Evolutionary conservation across 2,888 invertebrate genomes (phyloP).

Genomic region (Stenichneumon culpator): DNA sequence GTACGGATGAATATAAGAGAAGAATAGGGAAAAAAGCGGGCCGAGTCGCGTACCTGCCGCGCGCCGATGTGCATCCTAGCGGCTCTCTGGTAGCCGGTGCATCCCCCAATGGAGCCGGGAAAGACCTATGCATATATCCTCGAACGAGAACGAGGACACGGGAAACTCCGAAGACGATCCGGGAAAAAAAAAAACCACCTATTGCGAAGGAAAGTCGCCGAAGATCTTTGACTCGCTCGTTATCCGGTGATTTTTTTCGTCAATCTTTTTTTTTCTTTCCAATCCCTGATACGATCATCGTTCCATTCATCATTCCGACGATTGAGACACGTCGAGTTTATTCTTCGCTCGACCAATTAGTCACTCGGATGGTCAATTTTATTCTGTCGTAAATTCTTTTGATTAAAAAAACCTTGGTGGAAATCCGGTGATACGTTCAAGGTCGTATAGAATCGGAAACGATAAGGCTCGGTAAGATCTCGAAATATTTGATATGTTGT

Average conservation of each 20-base stretch:
- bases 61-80: slow-evolving; percentile 47
- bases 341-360: slow-evolving; percentile 3
- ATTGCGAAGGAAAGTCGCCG: slow-evolving; percentile 17
- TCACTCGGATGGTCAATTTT: neutral
- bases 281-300: slow-evolving; percentile 15
- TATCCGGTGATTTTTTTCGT: slow-evolving; percentile 30
- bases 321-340: neutral
- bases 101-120: slow-evolving; percentile 42
- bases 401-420: neutral
- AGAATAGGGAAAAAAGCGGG: slow-evolving; percentile 74
- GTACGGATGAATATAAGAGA: slow-evolving; percentile 66
- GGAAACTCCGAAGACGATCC: slow-evolving; percentile 15
- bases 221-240: slow-evolving; percentile 26
- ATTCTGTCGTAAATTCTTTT: neutral
- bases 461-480: neutral
- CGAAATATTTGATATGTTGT: neutral
- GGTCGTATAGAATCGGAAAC: neutral
- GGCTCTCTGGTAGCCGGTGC: slow-evolving; percentile 25
- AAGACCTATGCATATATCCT: slow-evolving; percentile 7
- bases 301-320: slow-evolving; percentile 6
- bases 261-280: slow-evolving; percentile 22
- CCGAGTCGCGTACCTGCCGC: slow-evolving; percentile 70
- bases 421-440: neutral
- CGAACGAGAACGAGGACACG: slow-evolving; percentile 7
- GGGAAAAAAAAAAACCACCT: neutral